Percentiles rank a stretch among this genome's conserved stretches.
These are phyloP conservation scores for Barypeithes pellucidus DNA, from an alignment of 2,888 invertebrate species.

Conservation along the genomic window DNA sequence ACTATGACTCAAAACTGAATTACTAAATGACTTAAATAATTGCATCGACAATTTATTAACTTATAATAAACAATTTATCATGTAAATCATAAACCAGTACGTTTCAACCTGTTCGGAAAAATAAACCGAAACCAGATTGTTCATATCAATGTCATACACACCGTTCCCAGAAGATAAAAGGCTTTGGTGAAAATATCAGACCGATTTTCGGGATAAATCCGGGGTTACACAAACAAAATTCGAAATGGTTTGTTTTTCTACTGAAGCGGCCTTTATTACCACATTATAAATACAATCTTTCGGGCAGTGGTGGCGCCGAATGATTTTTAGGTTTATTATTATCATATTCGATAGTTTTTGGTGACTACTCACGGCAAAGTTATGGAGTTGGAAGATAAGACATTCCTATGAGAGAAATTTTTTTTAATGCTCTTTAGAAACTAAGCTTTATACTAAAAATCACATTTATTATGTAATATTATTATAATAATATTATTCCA, in stretches of 20 bases:
- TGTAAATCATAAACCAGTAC: not conserved
- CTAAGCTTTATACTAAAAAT: no score
- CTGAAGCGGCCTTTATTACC: constrained; percentile 27
- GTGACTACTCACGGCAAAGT: no score
- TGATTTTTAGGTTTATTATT: not conserved
- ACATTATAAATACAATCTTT: constrained; percentile 30
- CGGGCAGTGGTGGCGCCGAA: constrained; percentile 17
- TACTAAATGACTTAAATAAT: no score
- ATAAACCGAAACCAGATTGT: constrained; percentile 19
- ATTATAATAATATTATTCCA: no score
- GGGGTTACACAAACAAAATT: constrained; percentile 45
- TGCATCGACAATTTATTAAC: no score
- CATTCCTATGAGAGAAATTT: no score
- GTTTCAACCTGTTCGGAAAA: constrained; percentile 18
- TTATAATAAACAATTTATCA: no score
- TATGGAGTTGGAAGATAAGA: no score
- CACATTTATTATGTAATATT: no score
- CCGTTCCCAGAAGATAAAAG: constrained; percentile 28
- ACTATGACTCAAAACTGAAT: no score
- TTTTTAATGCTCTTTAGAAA: no score
- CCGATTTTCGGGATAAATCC: constrained; percentile 41
- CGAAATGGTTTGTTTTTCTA: constrained; percentile 44
- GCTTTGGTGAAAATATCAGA: constrained; percentile 35
- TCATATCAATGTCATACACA: constrained; percentile 16
- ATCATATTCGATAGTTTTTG: not conserved